A percentile compares a stretch with the other conserved stretches of the same genome.
Evolutionary conservation across 1,140 invertebrate genomes (phyloP).

Genomic region (Apis cerana): DNA sequence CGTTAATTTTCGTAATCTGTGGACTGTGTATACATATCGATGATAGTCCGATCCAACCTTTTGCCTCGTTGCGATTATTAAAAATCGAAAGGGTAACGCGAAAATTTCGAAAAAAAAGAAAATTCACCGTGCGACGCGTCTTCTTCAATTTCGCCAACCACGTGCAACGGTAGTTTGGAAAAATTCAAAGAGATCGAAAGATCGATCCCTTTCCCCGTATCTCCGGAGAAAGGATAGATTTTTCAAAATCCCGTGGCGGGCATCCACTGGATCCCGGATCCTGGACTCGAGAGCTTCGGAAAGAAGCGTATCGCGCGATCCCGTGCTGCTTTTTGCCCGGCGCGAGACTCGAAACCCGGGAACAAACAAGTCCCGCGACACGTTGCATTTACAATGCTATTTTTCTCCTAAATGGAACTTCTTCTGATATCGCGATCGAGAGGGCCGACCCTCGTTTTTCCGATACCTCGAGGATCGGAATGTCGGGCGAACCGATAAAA

Average conservation of each 20-base stretch:
- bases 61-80: too few relatives aligned
- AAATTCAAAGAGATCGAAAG: too few relatives aligned
- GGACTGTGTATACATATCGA: not conserved
- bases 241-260: not conserved
- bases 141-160: too few relatives aligned
- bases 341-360: conserved; percentile 42
- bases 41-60: not conserved
- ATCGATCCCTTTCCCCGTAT: not conserved
- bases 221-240: not conserved
- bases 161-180: too few relatives aligned
- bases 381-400: conserved; percentile 56
- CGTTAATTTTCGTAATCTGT: not conserved
- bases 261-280: not conserved
- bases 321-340: conserved; percentile 22
- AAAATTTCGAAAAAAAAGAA: too few relatives aligned
- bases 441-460: conserved; percentile 58
- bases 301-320: not conserved
- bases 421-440: conserved; percentile 63
- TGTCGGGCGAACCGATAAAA: conserved; percentile 63
- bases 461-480: conserved; percentile 56
- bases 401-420: conserved; percentile 62
- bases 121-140: too few relatives aligned
- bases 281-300: not conserved
- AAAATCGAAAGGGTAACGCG: too few relatives aligned
- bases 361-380: conserved; percentile 51